A percentile compares a stretch with the other conserved stretches of the same genome.
Evolutionary conservation across 2,797 vertebrate genomes (phyloP).

Genomic region (Myotis planiceps): DNA sequence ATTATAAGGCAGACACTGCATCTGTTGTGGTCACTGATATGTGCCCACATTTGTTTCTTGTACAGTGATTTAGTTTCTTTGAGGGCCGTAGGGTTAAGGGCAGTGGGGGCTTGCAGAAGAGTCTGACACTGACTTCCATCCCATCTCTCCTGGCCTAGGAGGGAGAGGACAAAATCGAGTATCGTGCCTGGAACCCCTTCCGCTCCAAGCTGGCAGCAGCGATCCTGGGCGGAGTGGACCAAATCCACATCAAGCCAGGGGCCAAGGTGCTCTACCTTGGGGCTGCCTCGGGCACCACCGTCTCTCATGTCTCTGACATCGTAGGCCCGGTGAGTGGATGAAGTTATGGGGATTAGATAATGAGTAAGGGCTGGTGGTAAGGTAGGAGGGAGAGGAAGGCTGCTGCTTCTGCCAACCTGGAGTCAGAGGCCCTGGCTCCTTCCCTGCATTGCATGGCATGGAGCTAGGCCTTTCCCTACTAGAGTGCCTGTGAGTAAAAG

Average conservation of each 20-base stretch:
- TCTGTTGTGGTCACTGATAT: not conserved
- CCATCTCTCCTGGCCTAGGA: slow-evolving; percentile 84
- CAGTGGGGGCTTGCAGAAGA: not conserved
- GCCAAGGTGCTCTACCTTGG: slow-evolving; percentile 94
- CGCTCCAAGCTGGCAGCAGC: slow-evolving; percentile 95
- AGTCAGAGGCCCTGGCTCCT: not conserved
- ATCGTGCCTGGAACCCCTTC: slow-evolving; percentile 96
- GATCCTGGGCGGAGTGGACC: slow-evolving; percentile 94
- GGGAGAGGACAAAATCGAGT: slow-evolving; percentile 93
- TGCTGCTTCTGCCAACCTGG: not conserved
- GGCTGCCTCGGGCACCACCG: slow-evolving; percentile 95
- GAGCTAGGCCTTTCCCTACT: not conserved
- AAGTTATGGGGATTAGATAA: not conserved
- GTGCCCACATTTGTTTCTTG: not conserved
- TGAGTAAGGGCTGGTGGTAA: not conserved
- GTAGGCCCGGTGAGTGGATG: slow-evolving; percentile 92
- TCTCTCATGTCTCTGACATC: slow-evolving; percentile 96
- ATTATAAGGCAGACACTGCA: not conserved
- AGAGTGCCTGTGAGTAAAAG: not conserved
- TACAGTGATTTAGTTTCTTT: not conserved
- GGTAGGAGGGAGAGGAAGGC: not conserved
- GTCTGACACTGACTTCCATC: not conserved
- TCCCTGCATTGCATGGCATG: not conserved
- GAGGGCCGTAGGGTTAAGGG: not conserved
- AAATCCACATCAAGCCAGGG: slow-evolving; percentile 95